Evolutionary conservation across 2,888 invertebrate species (phyloP).

Genomic region (Campoletis raptor): DNA sequence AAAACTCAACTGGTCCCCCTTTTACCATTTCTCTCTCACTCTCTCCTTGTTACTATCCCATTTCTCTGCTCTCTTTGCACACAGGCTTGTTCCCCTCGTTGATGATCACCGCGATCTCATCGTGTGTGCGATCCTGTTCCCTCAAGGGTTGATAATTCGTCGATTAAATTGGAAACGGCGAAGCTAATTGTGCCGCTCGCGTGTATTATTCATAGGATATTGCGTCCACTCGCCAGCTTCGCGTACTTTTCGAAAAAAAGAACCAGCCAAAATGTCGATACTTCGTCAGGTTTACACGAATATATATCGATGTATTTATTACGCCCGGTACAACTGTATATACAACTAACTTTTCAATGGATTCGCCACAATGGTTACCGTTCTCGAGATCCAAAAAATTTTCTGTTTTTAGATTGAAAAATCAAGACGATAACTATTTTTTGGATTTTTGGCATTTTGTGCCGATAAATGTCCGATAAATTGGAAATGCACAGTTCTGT

Average conservation of each 20-base stretch:
- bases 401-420: background rate
- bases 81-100: background rate
- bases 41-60: background rate
- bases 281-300: background rate
- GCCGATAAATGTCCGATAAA: background rate
- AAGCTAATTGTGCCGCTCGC: conserved; percentile 82
- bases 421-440: background rate
- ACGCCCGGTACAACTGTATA: conserved; percentile 12
- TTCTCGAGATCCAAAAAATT: background rate
- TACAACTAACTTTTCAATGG: background rate
- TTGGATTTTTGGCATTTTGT: too few species aligned
- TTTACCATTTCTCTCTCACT: background rate
- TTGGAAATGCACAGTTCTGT: too few species aligned
- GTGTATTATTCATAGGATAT: conserved; percentile 83
- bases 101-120: conserved; percentile 63
- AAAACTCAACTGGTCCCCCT: conserved; percentile 44
- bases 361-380: background rate
- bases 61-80: conserved; percentile 4
- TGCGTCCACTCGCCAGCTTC: conserved; percentile 44
- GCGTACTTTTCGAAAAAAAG: conserved; percentile 7
- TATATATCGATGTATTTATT: conserved; percentile 1
- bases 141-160: conserved; percentile 84
- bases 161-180: conserved; percentile 84
- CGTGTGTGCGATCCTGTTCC: conserved; percentile 74
- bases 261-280: conserved; percentile 1